phyloP scores from a whole-genome alignment of 2,888 invertebrate species.

The Prosopocoilus inquinatus region DNA sequence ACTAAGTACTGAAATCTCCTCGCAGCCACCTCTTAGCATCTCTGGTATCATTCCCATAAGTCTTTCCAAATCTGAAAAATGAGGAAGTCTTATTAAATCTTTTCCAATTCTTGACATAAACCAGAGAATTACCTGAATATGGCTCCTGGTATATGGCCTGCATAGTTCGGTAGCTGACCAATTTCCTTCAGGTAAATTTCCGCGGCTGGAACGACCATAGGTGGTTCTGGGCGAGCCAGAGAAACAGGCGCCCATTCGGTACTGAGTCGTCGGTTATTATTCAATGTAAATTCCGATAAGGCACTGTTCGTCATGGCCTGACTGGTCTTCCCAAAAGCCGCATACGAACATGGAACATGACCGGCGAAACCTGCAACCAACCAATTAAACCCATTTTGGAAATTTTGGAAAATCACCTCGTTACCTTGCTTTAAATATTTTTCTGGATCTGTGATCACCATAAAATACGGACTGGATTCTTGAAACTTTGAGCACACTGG shows the following conservation, averaged over 20 bases:
- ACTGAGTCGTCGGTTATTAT: constrained; percentile 68
- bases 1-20: constrained; percentile 56
- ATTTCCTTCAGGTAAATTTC: constrained; percentile 72
- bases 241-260: constrained; percentile 74
- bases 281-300: constrained; percentile 71
- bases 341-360: constrained; percentile 65
- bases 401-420: not conserved
- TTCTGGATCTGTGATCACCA: constrained; percentile 61
- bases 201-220: constrained; percentile 52
- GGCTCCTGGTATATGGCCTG: constrained; percentile 75
- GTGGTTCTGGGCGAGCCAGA: constrained; percentile 55
- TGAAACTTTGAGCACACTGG: constrained; percentile 60
- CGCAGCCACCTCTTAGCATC: constrained; percentile 74
- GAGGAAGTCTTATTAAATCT: not conserved
- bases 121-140: constrained; percentile 58
- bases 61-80: constrained; percentile 65
- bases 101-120: not conserved
- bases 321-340: constrained; percentile 63
- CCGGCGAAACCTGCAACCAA: constrained; percentile 57
- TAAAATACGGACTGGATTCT: constrained; percentile 64
- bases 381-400: not conserved
- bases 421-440: constrained; percentile 66
- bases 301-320: constrained; percentile 68
- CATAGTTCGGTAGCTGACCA: constrained; percentile 74
- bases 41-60: constrained; percentile 70